These are phyloP conservation scores for Seriola rivoliana DNA, from an alignment of 2,113 vertebrate species.

Conservation along the genomic window DNA sequence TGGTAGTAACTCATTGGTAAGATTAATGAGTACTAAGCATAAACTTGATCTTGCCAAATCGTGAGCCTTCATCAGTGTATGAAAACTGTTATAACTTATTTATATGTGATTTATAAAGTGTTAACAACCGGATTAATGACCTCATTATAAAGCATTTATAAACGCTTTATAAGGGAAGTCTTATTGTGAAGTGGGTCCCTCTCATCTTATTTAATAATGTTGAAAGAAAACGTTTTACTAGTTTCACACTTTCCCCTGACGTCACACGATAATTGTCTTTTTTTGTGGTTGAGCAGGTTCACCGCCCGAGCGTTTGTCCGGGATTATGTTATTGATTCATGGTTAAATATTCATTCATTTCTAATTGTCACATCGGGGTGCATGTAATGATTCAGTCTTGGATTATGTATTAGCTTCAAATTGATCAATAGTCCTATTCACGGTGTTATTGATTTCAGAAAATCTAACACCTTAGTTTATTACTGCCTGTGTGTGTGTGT, in stretches of 20 bases:
- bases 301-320: conserved; percentile 28
- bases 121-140: too few relatives aligned
- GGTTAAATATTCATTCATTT: conserved; percentile 67
- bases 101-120: too few relatives aligned
- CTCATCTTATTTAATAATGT: not conserved
- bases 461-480: conserved; percentile 43
- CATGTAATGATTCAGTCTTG: conserved; percentile 46
- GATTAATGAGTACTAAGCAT: too few relatives aligned
- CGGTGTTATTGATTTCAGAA: conserved; percentile 54
- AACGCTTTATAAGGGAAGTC: too few relatives aligned
- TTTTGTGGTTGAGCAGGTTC: conserved; percentile 55
- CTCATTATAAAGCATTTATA: too few relatives aligned
- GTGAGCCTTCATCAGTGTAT: too few relatives aligned
- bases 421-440: conserved; percentile 66
- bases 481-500: conserved; percentile 23
- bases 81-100: too few relatives aligned
- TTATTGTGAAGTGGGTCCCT: too few relatives aligned
- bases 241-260: conserved; percentile 4
- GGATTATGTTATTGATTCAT: conserved; percentile 60
- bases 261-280: conserved; percentile 14
- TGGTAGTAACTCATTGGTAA: too few relatives aligned
- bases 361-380: conserved; percentile 65
- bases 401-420: conserved; percentile 68
- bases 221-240: not conserved
- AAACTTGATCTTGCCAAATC: too few relatives aligned